Conservation (phyloP, 2,113 vertebrate genomes). For the Noctilio leporinus region DNA sequence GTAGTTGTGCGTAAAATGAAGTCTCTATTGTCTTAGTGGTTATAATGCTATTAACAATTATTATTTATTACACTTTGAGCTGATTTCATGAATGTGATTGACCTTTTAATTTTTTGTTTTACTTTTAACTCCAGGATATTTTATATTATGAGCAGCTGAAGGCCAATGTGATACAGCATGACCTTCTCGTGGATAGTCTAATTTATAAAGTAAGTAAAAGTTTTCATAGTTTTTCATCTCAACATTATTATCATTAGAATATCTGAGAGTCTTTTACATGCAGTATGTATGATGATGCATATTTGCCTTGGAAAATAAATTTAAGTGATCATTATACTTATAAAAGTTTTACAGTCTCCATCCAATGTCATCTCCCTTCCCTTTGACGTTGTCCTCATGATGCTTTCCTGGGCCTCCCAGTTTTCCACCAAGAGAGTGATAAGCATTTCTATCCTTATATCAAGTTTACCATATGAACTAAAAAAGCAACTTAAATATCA, state of each 20-base stretch:
- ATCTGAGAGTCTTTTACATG: not conserved
- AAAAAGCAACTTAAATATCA: not conserved
- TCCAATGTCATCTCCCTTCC: not conserved
- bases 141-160: constrained; percentile 96
- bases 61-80: constrained; percentile 3
- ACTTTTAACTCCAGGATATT: constrained; percentile 85
- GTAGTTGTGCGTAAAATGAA: not conserved
- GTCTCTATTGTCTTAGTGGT: not conserved
- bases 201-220: constrained; percentile 93
- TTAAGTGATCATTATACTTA: not conserved
- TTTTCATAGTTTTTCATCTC: not conserved
- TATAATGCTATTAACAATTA: not conserved
- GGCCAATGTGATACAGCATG: constrained; percentile 93
- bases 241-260: not conserved
- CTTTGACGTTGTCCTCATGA: not conserved
- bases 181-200: constrained; percentile 95
- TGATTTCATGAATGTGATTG: constrained; percentile 21
- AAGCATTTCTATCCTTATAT: not conserved
- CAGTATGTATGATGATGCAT: not conserved
- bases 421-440: not conserved
- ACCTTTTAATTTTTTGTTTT: constrained; percentile 33
- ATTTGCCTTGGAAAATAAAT: constrained; percentile 11
- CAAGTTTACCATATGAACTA: not conserved
- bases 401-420: not conserved
- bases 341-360: not conserved